Evolutionary conservation across 2,888 invertebrate species (phyloP), one percentile per base, ranked within the genome.

Genomic region (Dasypogon diadema): DNA sequence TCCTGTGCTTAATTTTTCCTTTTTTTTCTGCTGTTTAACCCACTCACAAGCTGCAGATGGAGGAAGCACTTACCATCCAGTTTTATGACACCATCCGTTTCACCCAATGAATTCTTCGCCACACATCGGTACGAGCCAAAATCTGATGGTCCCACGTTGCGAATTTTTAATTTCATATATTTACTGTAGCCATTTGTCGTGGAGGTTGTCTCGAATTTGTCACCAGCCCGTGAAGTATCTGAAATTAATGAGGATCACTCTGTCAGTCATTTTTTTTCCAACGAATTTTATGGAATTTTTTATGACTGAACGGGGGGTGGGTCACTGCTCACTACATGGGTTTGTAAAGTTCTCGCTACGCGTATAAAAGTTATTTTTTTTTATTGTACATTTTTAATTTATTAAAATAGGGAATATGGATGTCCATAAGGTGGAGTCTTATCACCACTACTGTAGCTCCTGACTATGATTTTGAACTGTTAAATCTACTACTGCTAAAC

Each of bases 111-210:
- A 87, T 96, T 96, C 87, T 96, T 96, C 72, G 96, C 96, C 78
- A 96, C 93, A 85, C 95, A 96, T 85, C 93, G 93, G 88, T 95
- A 96, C 73, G 94, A 93, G 76, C 95, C 95, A 84, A 95, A 95
- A 87, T 96, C 95, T 81, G 89, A 90, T 77, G 89, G 88, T 68
- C 92, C 91, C 79, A 96, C 92, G 85, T 91, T 92, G 76, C 93
- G 90, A 84, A 96, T 94, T 87, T 95, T 95, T 83, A 96, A 89
- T 89, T 92, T 93, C 96, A 96, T 96, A 88, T 92, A 93, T 84
- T 95, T 92, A 85, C 92, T 95, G 89, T 96, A 96, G 82, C 93
- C 93, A 84, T 90, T 94, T 87, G 95, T 94, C 83, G 91, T 91
- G 79, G 93, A 91, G 76, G 92, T 90, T 60, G 95, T 93, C 85